phyloP scores from a whole-genome alignment of 2,113 vertebrate genomes.

The Rallus limicola region DNA sequence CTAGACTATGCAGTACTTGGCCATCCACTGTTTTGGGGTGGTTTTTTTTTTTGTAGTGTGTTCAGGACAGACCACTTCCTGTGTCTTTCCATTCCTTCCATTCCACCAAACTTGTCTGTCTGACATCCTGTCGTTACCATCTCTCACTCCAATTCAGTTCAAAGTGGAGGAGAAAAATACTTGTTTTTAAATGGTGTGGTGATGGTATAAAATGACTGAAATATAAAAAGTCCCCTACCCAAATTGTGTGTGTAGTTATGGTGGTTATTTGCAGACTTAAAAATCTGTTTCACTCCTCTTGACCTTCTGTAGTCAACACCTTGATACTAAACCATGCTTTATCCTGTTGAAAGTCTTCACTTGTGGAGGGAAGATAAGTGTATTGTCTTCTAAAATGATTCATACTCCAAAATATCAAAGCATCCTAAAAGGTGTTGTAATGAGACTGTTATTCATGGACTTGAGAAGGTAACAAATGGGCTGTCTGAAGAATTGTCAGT shows the following conservation, averaged over 20 bases:
- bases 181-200: not conserved
- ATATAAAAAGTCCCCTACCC: not conserved
- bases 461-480: not conserved
- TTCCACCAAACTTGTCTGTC: not conserved
- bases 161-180: not conserved
- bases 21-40: not conserved
- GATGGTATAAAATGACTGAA: not conserved
- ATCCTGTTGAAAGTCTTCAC: not conserved
- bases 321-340: not conserved
- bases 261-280: not conserved
- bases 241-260: not conserved
- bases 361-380: not conserved
- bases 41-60: not conserved
- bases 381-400: not conserved
- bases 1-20: not conserved
- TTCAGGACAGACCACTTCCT: not conserved
- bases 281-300: not conserved
- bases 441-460: not conserved
- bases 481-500: not conserved
- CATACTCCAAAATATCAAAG: not conserved
- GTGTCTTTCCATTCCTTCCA: not conserved
- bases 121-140: not conserved
- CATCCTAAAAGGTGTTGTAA: not conserved
- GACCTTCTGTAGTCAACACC: not conserved
- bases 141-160: not conserved